A percentile compares a stretch with the other conserved stretches of the same genome.
phyloP scores from a whole-genome alignment of 92 coral and sea anemone genomes.

The Isaurus tuberculatus region DNA sequence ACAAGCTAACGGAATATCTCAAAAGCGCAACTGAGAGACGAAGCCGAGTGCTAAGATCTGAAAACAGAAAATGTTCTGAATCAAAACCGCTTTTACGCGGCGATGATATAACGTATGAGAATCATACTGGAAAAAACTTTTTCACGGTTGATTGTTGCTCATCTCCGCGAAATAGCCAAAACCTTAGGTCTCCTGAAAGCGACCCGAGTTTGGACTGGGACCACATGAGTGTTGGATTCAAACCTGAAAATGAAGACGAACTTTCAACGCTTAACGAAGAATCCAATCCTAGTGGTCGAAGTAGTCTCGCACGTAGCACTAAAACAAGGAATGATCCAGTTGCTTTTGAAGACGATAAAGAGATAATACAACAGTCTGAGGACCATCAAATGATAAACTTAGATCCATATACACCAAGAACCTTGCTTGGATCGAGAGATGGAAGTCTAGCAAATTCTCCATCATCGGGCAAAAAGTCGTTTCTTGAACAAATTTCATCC shows the following conservation, averaged over 20 bases:
- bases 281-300: conserved; percentile 12
- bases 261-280: conserved; percentile 43
- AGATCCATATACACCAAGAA: not conserved
- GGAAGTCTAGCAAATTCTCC: not conserved
- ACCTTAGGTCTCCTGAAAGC: conserved; percentile 17
- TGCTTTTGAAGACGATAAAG: not conserved
- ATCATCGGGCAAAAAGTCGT: not conserved
- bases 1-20: conserved; percentile 10
- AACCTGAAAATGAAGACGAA: conserved; percentile 17
- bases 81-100: conserved; percentile 22
- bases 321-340: not conserved
- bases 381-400: not conserved
- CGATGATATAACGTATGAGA: not conserved
- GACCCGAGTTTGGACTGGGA: conserved; percentile 42
- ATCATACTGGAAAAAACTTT: not conserved
- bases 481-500: not conserved
- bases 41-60: conserved; percentile 24
- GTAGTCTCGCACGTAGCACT: not conserved
- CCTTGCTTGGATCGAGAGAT: not conserved
- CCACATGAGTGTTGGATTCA: conserved; percentile 26
- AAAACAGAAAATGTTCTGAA: conserved; percentile 1
- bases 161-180: conserved; percentile 2
- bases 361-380: not conserved
- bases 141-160: not conserved
- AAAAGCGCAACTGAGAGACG: conserved; percentile 26